These are phyloP conservation scores for Poecile atricapillus DNA, from an alignment of 2,113 vertebrate genomes.

Conservation along the genomic window DNA sequence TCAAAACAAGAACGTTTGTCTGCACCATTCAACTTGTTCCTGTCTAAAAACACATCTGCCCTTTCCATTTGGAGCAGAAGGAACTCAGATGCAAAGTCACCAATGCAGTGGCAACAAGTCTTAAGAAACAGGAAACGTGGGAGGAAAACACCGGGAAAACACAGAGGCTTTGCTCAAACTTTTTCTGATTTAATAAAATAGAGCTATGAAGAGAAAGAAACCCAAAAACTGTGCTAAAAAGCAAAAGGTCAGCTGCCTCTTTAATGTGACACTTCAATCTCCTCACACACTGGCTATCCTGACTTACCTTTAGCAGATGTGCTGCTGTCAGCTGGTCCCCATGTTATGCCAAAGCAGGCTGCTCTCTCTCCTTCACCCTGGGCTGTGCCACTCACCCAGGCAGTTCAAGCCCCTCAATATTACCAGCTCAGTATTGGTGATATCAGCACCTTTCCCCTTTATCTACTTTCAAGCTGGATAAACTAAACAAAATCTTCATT, in stretches of 20 bases:
- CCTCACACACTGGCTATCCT: not conserved
- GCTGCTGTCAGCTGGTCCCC: not conserved
- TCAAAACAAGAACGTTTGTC: not conserved
- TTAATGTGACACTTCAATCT: not conserved
- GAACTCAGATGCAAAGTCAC: not conserved
- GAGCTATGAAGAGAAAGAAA: not conserved
- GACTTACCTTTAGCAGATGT: not conserved
- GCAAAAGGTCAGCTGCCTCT: not conserved
- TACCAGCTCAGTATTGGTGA: fast-evolving
- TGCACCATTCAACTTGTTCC: not conserved
- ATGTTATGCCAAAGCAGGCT: fast-evolving
- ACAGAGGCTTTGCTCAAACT: not conserved
- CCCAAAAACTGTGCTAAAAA: not conserved
- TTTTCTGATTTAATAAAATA: not conserved
- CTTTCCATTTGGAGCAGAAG: not conserved
- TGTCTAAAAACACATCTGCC: not conserved
- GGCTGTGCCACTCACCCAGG: not conserved
- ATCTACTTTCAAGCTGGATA: not conserved
- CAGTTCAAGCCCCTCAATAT: fast-evolving
- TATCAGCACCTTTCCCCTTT: not conserved
- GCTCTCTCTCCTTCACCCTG: not conserved
- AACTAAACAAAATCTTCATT: not conserved
- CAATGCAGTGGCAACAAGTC: not conserved
- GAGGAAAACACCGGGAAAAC: not conserved
- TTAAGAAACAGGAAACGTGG: not conserved